Conservation (phyloP, 2,113 vertebrate species). For the Eptesicus fuscus region DNA sequence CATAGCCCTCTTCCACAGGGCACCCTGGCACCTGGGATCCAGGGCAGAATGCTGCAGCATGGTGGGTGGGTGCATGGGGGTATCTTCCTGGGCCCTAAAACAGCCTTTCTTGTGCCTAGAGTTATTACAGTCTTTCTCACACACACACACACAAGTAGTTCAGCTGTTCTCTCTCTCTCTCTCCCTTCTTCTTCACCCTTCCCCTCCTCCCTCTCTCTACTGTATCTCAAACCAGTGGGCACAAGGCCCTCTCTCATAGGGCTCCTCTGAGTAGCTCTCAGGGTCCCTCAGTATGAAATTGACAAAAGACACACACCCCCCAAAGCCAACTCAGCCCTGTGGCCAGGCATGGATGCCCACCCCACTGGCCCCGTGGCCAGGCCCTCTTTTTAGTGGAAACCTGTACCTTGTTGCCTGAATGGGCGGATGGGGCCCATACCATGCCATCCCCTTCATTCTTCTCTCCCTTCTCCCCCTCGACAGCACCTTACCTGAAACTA, state of each 20-base stretch:
- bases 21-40: too few species aligned
- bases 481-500: neutral
- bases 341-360: neutral
- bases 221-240: neutral
- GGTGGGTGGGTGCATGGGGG: accelerated
- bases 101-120: neutral
- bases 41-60: neutral
- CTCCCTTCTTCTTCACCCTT: neutral
- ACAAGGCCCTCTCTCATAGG: neutral
- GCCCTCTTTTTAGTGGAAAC: neutral
- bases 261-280: neutral
- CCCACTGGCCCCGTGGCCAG: neutral
- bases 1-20: neutral
- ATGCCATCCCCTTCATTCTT: neutral
- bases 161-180: neutral
- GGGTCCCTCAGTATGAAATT: neutral
- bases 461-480: neutral
- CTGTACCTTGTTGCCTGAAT: neutral
- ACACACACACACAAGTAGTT: neutral
- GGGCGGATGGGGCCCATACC: neutral
- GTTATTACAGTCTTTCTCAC: neutral
- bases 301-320: neutral
- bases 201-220: neutral
- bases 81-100: neutral
- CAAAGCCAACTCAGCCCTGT: neutral